Evolutionary conservation across 2,797 vertebrate species (phyloP).

Genomic region (Sebastes vulpes): DNA sequence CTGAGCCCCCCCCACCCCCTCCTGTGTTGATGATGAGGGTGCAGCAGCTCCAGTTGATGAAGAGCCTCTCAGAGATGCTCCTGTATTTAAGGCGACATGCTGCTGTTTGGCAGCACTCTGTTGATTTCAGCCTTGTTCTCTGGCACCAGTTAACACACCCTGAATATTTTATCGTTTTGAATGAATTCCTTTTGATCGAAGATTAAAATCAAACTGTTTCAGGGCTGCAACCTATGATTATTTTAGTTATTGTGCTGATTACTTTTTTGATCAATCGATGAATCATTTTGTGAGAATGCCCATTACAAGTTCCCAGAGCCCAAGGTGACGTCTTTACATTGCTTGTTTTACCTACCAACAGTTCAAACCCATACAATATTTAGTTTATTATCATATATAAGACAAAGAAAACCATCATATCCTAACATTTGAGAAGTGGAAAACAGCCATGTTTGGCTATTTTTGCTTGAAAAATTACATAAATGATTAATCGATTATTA

Average conservation of each 20-base stretch:
- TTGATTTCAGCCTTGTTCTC: constrained; percentile 55
- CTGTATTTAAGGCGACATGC: constrained; percentile 44
- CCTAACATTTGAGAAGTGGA: background rate
- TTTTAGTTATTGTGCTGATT: background rate
- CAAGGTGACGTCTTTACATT: fast-evolving
- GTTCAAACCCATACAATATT: background rate
- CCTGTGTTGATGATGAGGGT: constrained; percentile 49
- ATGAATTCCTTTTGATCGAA: constrained; percentile 50
- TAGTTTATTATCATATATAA: background rate
- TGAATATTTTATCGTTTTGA: constrained; percentile 54
- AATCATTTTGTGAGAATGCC: background rate
- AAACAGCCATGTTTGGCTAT: background rate
- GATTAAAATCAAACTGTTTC: constrained; percentile 2
- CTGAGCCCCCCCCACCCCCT: constrained; percentile 10
- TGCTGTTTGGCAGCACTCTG: constrained; percentile 46
- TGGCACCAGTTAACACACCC: background rate
- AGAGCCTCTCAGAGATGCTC: constrained; percentile 51
- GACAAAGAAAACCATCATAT: background rate
- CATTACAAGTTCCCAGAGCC: background rate
- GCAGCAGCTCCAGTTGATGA: constrained; percentile 60
- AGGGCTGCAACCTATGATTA: background rate
- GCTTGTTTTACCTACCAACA: background rate
- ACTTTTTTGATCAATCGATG: background rate
- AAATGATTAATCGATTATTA: background rate
- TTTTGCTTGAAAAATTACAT: background rate